Base-by-base conservation (phyloP, 2,888 invertebrate species). In the Scaptomyza reducta region DNA sequence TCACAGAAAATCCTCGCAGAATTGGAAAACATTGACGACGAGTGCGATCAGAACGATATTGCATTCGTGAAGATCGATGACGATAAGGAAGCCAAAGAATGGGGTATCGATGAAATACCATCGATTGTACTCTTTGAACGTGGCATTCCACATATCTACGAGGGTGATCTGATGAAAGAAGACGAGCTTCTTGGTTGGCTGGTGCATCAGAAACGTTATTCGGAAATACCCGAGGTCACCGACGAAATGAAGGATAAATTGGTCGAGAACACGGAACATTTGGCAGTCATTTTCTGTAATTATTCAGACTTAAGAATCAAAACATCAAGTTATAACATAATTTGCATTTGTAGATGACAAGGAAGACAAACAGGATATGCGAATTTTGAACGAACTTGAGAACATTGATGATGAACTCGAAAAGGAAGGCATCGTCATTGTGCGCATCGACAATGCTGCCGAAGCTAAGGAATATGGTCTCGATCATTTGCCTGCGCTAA, bases 201-300 rank as follows among this genome's bases (percentile, higher is more conserved):
- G 79, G 92, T 97, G 27, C 97, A 97, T 91, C 97, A 98, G 90
- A 97, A 97, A 90, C 95, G 96, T 74, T 96, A 97, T 90, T 95
- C 96, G 62, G 97, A 97, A 93, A 97, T 97, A 81, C 97, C 97
- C 47, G 97, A 97, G 92, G 95, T 98, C 22, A 97, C 97, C 9
- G 96, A 97, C 89, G 97, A 97, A 93, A 97, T 97, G 96, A 96
- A 98, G 94, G 97, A 97, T 83, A 96, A 96, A 90, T 93, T 98
- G 42, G 95, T 98, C 70, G 96, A 96, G 76, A 95, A 93, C 53
- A 94, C 95, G 25, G 94, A 95, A 62, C 97, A 95, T 90, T 93
- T 98, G 76, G 97, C 97, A 57, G 97, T 97, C 76, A 94, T 97
- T 81, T 98, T 98, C 91, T 97, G 97, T 97, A 93, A 95, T 96